Conservation (phyloP, 2,888 invertebrate genomes). For the Spodoptera littoralis region DNA sequence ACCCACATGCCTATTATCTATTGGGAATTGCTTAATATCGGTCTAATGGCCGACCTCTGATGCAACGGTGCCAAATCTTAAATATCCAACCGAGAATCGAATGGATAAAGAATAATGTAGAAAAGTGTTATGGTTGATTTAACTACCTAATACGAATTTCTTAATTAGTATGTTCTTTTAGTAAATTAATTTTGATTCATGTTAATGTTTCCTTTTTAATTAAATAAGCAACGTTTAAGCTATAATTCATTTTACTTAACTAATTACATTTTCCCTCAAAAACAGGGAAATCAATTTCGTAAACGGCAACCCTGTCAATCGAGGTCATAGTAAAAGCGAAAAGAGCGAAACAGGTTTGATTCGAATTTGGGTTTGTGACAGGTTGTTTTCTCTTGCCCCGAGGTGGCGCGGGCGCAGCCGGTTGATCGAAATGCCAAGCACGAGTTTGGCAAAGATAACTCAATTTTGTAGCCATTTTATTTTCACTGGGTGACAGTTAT, state of each 20-base stretch:
- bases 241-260: no score
- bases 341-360: constrained; percentile 80
- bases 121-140: no score
- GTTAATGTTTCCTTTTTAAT: no score
- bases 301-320: constrained; percentile 61
- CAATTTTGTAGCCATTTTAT: constrained; percentile 26
- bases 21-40: constrained; percentile 49
- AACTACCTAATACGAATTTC: no score
- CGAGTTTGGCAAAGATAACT: constrained; percentile 37
- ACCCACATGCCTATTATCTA: constrained; percentile 31
- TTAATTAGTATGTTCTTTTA: no score
- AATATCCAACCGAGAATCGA: constrained; percentile 2
- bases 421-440: constrained; percentile 38
- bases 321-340: constrained; percentile 77
- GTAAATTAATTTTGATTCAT: no score
- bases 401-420: constrained; percentile 54
- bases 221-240: no score
- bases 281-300: background rate
- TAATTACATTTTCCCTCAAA: background rate
- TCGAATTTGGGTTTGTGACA: constrained; percentile 75
- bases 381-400: constrained; percentile 78
- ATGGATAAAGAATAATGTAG: no score
- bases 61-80: constrained; percentile 36
- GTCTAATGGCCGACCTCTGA: constrained; percentile 34
- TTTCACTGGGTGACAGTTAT: constrained; percentile 24